Percentiles rank a stretch among this genome's conserved stretches.
phyloP scores from a whole-genome alignment of 2,888 invertebrate species.

The Platycheirus rosarum region DNA sequence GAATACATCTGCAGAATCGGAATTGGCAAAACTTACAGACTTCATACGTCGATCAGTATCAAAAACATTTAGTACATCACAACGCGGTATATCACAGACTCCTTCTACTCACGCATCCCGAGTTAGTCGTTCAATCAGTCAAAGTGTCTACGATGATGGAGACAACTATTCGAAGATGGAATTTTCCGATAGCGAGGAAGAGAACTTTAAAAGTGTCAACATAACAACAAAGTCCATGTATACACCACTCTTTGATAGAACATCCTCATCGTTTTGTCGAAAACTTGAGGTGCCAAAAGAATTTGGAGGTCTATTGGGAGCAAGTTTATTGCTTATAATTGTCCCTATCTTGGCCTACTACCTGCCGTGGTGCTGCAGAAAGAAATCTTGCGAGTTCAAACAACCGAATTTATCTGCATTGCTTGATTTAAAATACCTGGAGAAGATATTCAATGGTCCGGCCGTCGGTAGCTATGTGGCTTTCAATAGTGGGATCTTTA shows the following conservation, averaged over 20 bases:
- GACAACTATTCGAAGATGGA: constrained; percentile 80
- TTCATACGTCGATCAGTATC: constrained; percentile 81
- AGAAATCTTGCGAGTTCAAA: constrained; percentile 77
- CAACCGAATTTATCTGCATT: constrained; percentile 74
- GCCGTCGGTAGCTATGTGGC: constrained; percentile 78
- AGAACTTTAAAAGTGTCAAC: constrained; percentile 78
- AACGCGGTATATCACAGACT: constrained; percentile 52
- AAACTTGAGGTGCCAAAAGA: constrained; percentile 78
- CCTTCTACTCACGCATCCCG: constrained; percentile 71
- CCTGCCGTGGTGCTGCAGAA: constrained; percentile 79
- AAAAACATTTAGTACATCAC: constrained; percentile 76
- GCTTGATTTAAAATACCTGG: constrained; percentile 76
- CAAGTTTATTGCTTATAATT: constrained; percentile 76
- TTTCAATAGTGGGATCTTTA: constrained; percentile 78
- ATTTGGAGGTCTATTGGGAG: constrained; percentile 80
- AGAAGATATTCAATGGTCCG: constrained; percentile 77
- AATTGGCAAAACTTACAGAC: constrained; percentile 79
- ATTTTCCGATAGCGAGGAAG: constrained; percentile 78
- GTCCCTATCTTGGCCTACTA: constrained; percentile 78
- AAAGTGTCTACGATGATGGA: constrained; percentile 80
- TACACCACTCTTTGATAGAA: constrained; percentile 53
- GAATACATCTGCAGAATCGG: constrained; percentile 76
- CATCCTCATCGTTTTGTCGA: constrained; percentile 76
- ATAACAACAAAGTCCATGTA: constrained; percentile 63
- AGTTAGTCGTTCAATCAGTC: constrained; percentile 77